These are phyloP conservation scores for Drosophila nikananu DNA, from an alignment of 1,140 invertebrate species.

Conservation along the genomic window DNA sequence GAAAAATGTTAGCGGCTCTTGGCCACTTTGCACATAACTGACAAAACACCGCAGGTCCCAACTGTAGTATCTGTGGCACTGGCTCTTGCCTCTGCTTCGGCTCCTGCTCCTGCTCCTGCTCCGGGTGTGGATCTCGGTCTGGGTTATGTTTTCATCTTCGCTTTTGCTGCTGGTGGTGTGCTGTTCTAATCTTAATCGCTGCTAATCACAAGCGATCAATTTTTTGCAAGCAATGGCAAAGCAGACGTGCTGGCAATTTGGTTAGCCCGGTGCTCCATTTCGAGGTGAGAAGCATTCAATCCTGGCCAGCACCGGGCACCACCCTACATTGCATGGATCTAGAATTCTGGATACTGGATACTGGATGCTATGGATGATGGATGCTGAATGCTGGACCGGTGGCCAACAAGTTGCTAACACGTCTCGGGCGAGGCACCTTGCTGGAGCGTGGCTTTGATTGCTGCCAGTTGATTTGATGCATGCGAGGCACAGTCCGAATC, in stretches of 20 bases:
- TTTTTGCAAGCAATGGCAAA: conserved; percentile 59
- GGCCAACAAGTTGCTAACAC: conserved; percentile 69
- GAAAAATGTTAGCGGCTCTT: conserved; percentile 82
- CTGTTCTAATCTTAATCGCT: conserved; percentile 80
- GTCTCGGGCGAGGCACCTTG: conserved; percentile 80
- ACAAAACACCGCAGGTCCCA: conserved; percentile 78
- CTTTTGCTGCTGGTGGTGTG: conserved; percentile 26
- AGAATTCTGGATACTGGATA: conserved; percentile 2
- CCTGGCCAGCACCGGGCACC: conserved; percentile 35
- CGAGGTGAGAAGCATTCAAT: conserved; percentile 80
- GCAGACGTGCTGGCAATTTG: conserved; percentile 74
- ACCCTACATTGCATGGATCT: conserved; percentile 44
- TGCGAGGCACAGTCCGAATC: conserved; percentile 55
- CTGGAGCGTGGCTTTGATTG: conserved; percentile 60
- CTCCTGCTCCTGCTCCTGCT: conserved; percentile 15
- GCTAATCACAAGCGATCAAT: conserved; percentile 81
- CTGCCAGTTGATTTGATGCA: conserved; percentile 74
- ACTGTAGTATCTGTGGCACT: conserved; percentile 45
- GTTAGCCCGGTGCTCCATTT: conserved; percentile 63
- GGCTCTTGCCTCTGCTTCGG: not conserved
- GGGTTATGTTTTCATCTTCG: conserved; percentile 52
- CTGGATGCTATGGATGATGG: conserved; percentile 7
- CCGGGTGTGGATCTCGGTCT: conserved; percentile 26
- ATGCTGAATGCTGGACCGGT: conserved; percentile 9
- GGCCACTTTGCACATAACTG: conserved; percentile 81